Percentiles rank a stretch among this genome's conserved stretches.
Evolutionary conservation across 2,797 vertebrate species (phyloP).

Genomic region (Oceanodroma leucorhoa): DNA sequence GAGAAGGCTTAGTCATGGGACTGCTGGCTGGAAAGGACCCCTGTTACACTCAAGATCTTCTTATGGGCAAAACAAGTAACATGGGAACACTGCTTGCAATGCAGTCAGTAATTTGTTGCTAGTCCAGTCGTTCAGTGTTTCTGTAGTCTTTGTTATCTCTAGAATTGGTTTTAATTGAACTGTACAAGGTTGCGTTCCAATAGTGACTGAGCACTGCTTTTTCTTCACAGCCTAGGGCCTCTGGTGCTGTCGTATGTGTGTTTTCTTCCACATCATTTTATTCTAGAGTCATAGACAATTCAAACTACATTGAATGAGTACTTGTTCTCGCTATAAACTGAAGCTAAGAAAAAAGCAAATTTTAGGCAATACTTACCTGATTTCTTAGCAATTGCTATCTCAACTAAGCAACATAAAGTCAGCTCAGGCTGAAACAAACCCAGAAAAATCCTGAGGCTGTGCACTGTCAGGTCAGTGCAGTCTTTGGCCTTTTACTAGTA

Average conservation of each 20-base stretch:
- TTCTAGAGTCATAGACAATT: neutral
- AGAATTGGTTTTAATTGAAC: neutral
- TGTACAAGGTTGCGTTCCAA: neutral
- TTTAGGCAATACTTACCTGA: neutral
- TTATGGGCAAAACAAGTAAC: neutral
- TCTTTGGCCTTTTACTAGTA: neutral
- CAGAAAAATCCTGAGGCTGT: neutral
- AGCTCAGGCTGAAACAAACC: neutral
- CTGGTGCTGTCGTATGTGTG: fast-evolving
- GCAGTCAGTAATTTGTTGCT: neutral
- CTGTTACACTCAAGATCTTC: neutral
- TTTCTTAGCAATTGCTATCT: neutral
- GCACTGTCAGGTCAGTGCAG: neutral
- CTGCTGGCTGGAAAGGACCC: neutral
- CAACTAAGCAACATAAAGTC: neutral
- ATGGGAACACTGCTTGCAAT: neutral
- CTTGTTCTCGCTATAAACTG: neutral
- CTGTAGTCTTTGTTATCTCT: neutral
- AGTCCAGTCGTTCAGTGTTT: neutral
- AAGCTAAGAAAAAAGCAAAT: neutral
- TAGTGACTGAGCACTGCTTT: neutral
- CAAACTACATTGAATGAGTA: neutral
- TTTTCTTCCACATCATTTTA: neutral
- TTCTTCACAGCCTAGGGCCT: neutral
- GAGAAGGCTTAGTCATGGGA: neutral